Base-by-base conservation (phyloP, 2,888 invertebrate genomes). In the Pherbina coryleti region DNA sequence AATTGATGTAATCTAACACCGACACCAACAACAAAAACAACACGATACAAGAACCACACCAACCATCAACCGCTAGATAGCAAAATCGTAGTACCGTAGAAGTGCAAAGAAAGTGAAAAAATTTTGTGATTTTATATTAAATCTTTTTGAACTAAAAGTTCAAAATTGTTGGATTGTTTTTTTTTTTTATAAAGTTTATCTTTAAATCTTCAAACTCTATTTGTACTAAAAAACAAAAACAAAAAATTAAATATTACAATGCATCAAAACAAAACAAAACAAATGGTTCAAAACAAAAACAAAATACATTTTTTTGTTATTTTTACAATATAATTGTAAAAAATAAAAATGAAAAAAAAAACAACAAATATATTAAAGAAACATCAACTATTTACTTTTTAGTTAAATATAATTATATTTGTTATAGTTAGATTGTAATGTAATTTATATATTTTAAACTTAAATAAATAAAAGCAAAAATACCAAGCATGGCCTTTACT, bases 401-500 rank as follows among this genome's bases (percentile, higher is more conserved):
- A 67, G 57, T 73, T 67, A 73, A 77, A 55, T 44, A 75, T 66
- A 49, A 75, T 51, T 76, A 76, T 70, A 64, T 78, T 80, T 76
- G 79, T 77, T 78, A 78, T 80, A 77, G 74, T 70, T 78, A 80
- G 77, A 78, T 49, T 72, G 57, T 80, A 80, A 80, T 78, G 76
- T 78, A 71, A 80, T 80, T 80, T 78, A 78, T 80, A 79, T 77
- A 74, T 72, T 31, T 67, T 75, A 49, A 62, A 62, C 53, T 71
- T 31, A 71, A 77, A 77, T 72, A 67, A 75, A 75, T 64, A 73
- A 60, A 77, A 79, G n/a, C 67, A 57, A 80, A 79, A 70, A 31
- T 19, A 60, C 31, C 53, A 73, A 57, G 22, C 14, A 76, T 28
- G 8, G 7, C 1, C 9, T 37, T 37, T 37, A 11, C 5, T 44